A percentile compares a stretch with the other conserved stretches of the same genome.
phyloP scores from a whole-genome alignment of 2,888 invertebrate genomes.

The Didymodactylos carnosus region DNA sequence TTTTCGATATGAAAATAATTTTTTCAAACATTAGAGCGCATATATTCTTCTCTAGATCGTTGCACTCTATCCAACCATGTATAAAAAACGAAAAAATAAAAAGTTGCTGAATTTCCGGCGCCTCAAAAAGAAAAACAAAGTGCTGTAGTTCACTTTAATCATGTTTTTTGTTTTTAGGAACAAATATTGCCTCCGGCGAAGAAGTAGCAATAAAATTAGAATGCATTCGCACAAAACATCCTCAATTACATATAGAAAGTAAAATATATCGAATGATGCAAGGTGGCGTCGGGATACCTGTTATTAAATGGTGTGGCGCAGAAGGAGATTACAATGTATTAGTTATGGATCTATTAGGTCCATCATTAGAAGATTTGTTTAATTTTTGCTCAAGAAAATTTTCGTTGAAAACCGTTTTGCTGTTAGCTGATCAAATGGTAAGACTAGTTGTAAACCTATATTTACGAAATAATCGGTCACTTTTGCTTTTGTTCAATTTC shows the following conservation, averaged over 20 bases:
- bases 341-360: constrained; percentile 43
- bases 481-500: constrained; percentile 10
- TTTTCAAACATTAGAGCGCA: too few species aligned
- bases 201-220: constrained; percentile 98
- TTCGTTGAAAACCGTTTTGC: constrained; percentile 40
- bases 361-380: constrained; percentile 42
- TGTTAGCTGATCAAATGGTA: constrained; percentile 41
- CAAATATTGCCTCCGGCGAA: constrained; percentile 43
- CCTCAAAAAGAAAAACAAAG: too few species aligned
- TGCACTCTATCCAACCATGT: too few species aligned
- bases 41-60: too few species aligned
- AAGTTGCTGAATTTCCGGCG: too few species aligned
- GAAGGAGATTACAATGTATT: constrained; percentile 43
- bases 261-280: constrained; percentile 98
- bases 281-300: constrained; percentile 76
- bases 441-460: background rate
- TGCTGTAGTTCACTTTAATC: too few species aligned
- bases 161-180: too few species aligned
- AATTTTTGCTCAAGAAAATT: constrained; percentile 42
- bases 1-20: too few species aligned
- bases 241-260: constrained; percentile 95
- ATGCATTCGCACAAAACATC: constrained; percentile 96
- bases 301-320: constrained; percentile 63
- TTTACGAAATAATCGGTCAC: background rate
- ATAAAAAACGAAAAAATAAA: too few species aligned